Evolutionary conservation across 1,140 invertebrate genomes (phyloP).

Genomic region (Daktulosphaira vitifoliae): DNA sequence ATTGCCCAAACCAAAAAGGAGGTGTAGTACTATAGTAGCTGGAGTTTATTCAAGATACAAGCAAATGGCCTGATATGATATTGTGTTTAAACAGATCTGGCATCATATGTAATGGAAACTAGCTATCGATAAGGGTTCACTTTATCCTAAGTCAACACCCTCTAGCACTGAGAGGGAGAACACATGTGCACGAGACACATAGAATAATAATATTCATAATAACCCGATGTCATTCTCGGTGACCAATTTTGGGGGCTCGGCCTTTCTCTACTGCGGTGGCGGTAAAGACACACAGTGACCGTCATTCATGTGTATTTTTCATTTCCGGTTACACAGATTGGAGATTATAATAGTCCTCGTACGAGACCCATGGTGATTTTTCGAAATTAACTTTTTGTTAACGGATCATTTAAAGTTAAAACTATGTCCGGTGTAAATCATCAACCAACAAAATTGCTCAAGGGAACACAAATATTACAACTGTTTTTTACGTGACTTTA

Average conservation of each 20-base stretch:
- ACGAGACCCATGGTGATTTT: no score
- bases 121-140: slow-evolving; percentile 17
- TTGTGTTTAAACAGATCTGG: neutral
- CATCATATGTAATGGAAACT: slow-evolving; percentile 6
- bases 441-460: no score
- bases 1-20: no score
- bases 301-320: slow-evolving; percentile 1
- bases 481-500: no score
- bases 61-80: neutral
- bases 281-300: neutral
- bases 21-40: no score
- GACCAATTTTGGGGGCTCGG: slow-evolving; percentile 10
- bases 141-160: slow-evolving; percentile 27
- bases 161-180: neutral
- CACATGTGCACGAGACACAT: slow-evolving; percentile 10
- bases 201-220: slow-evolving; percentile 4
- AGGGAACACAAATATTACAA: no score
- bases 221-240: slow-evolving; percentile 17
- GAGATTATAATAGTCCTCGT: no score
- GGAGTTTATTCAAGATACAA: no score
- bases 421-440: no score
- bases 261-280: neutral
- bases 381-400: no score
- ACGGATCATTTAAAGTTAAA: no score
- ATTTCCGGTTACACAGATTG: slow-evolving; percentile 9